Conservation (phyloP, 2,797 vertebrate genomes). For the Vultur gryphus region DNA sequence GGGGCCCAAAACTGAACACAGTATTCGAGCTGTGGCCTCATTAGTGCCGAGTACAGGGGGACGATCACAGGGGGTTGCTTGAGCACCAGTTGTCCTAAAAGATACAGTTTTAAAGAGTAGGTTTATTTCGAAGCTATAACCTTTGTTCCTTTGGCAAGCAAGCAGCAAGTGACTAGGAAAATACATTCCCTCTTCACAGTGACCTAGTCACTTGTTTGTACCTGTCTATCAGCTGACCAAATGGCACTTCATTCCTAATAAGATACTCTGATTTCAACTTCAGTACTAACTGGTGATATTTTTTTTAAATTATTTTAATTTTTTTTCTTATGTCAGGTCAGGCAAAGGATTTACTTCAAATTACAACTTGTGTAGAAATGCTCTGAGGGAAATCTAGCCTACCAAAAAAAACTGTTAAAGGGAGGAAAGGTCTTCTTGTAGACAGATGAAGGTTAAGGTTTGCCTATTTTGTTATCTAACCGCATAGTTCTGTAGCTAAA, state of each 20-base stretch:
- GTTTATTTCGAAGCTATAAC: background rate
- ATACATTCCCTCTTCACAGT: background rate
- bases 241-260: background rate
- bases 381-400: background rate
- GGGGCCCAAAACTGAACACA: background rate
- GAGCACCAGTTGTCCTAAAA: background rate
- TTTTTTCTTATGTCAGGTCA: background rate
- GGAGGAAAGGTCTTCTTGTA: background rate
- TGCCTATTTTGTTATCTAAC: background rate
- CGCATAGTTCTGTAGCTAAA: background rate
- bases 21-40: background rate
- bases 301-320: background rate
- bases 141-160: background rate
- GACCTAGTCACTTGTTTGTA: background rate
- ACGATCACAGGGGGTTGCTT: background rate
- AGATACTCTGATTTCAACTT: background rate
- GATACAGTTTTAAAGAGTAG: background rate
- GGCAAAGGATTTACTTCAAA: background rate
- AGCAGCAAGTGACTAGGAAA: background rate
- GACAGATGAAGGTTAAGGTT: background rate
- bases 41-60: background rate
- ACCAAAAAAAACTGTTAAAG: background rate
- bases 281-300: background rate
- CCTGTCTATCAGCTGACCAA: background rate
- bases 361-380: background rate